These are phyloP conservation scores for Chloroclystis v-ata DNA, from an alignment of 2,888 invertebrate genomes.

Conservation along the genomic window DNA sequence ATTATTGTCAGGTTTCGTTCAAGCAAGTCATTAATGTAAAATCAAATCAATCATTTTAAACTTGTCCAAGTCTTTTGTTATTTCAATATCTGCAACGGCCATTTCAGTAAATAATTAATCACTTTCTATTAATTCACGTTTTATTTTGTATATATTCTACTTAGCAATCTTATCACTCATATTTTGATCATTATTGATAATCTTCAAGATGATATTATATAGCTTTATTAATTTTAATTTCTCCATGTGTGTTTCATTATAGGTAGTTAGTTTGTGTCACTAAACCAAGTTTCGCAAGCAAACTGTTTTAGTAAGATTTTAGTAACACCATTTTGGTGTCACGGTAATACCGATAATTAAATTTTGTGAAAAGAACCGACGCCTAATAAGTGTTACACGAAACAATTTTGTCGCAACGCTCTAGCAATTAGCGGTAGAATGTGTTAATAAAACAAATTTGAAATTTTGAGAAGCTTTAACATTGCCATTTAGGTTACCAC, in stretches of 20 bases:
- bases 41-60: conserved; percentile 56
- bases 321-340: conserved; percentile 58
- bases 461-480: conserved; percentile 51
- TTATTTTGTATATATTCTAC: too few species aligned
- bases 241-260: too few species aligned
- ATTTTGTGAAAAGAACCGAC: conserved; percentile 63
- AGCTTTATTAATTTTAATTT: too few species aligned
- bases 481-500: conserved; percentile 33
- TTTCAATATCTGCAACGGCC: conserved; percentile 40
- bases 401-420: conserved; percentile 55
- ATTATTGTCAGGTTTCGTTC: conserved; percentile 53
- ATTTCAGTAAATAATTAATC: conserved; percentile 50
- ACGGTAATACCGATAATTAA: conserved; percentile 71
- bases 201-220: too few species aligned
- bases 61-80: conserved; percentile 37
- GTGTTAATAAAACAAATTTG: conserved; percentile 70
- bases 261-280: too few species aligned
- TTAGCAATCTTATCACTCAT: neutral
- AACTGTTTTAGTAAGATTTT: conserved; percentile 45
- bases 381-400: conserved; percentile 72
- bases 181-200: too few species aligned
- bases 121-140: conserved; percentile 57
- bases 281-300: conserved; percentile 55
- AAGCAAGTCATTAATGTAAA: conserved; percentile 57
- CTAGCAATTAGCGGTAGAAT: conserved; percentile 65